Evolutionary conservation across 1,140 invertebrate genomes (phyloP).

Genomic region (Aplysia californica): DNA sequence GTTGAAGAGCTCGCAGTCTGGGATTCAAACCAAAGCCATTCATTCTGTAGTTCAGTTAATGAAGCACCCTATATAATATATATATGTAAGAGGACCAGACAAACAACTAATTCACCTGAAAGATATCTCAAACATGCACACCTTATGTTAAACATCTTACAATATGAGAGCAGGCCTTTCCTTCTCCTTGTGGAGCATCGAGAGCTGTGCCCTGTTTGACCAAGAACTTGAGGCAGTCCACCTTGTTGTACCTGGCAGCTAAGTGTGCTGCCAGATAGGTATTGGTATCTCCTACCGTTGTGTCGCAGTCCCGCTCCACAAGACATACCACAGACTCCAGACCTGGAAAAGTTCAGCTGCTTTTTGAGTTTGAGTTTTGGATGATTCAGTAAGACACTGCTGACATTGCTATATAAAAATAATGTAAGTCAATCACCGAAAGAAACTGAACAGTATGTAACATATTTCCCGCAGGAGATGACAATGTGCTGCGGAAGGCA

Average conservation of each 20-base stretch:
- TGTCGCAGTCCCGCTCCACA: constrained; percentile 64
- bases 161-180: constrained; percentile 60
- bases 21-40: too few relatives aligned
- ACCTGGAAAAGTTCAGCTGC: too few relatives aligned
- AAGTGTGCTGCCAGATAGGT: constrained; percentile 58
- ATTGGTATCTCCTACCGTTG: constrained; percentile 58
- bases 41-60: too few relatives aligned
- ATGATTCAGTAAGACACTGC: too few relatives aligned
- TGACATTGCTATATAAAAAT: constrained; percentile 14
- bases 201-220: constrained; percentile 59
- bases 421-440: background rate
- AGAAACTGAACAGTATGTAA: background rate
- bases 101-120: too few relatives aligned
- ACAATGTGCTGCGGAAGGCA: background rate
- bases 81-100: too few relatives aligned
- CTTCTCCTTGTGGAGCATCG: constrained; percentile 55
- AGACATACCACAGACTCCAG: constrained; percentile 54
- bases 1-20: too few relatives aligned
- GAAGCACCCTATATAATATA: too few relatives aligned
- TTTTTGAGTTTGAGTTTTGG: too few relatives aligned
- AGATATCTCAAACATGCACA: too few relatives aligned
- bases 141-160: too few relatives aligned
- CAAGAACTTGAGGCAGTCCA: constrained; percentile 62
- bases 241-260: constrained; percentile 58
- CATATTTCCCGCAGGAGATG: background rate